Evolutionary conservation across 1,140 invertebrate genomes (phyloP), one percentile per base, ranked within the genome.

Genomic region (Amyelois transitella): DNA sequence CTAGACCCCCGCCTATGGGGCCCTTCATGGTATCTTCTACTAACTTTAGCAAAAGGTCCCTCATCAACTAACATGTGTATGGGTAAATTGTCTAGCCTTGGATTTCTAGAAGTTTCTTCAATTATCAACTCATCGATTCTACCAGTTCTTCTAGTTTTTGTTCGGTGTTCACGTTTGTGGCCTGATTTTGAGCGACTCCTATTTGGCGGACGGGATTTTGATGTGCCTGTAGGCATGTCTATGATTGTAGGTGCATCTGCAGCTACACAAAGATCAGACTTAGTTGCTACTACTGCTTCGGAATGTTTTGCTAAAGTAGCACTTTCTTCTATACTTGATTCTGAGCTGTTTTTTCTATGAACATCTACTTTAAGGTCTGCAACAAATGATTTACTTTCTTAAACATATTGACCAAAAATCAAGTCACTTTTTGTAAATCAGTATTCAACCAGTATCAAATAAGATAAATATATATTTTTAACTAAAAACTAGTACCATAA

Each of bases 281-380:
- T 86, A 5, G 75, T 85, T 1, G 66, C 73, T 1, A 78, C 80
- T 1, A 74, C 63, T 18, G 70, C 58, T 55, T 86, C 82, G 2
- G 61, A 21, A 48, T 71, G 78, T 55, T 83, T 86, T 0, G 70
- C 51, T 22, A 80, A 85, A 45, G 69, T 65, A 1, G 76, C 78
- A 58, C 78, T 85, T 49, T 88, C 82, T 60, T 88, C 85, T 64
- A 86, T 74, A 60, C 94, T 94, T 64, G 95, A 96, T 77, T 95
- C 95, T 0, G 95, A 96, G 80, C 95, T 96, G 75, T 96, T 96
- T 81, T 96, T 96, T 28, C 95, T 91, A 89, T 97, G 96, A 22
- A 97, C 96, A 88, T 97, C 96, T 45, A 96, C 96, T 90, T 97
- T 96, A 55, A 97, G 90, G 91, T 96, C 95, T 93, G 77, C 22